Base-by-base conservation (phyloP, 2,888 invertebrate species). In the Eupeodes latifasciatus region DNA sequence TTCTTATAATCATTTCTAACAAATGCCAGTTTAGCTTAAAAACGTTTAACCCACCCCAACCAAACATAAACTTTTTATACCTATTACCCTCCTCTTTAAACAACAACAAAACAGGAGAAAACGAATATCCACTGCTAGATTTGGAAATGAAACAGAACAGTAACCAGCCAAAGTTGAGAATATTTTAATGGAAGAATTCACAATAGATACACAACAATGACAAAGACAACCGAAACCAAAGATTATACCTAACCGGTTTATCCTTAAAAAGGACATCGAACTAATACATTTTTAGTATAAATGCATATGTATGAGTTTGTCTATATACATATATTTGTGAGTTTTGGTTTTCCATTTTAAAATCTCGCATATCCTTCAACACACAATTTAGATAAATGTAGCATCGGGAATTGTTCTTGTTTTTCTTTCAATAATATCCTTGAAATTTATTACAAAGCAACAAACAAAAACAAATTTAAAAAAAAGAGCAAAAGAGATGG, bases 301-400 rank as follows among this genome's bases (percentile, higher is more conserved):
- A 44, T 27, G 27, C 27, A 53, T 62, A 53, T 12, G 67, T 47
- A 5, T 78, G 78, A 2, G 40, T 40, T 40, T 40, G 40, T 40
- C 1, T 40, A 40, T 1, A 27, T 27, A 53, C 57, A 53, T 12
- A 61, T 47, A 4, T 79, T 77, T 80, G 57, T 78, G 7, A 36
- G 40, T 9, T 9, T 40, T 5, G 40, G 40, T 75, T 71, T 78
- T 61, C 81, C 81, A 81, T 88, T 88, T 88, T 88, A 85, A 88
- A 88, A 81, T 81, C 84, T 75, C 47, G 27, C 78, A 81, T 40
- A 40, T 88, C 88, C 85, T 78, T 88, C 85, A 74, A 74, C 61
- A 81, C n/a, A 67, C 40, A 19, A 55, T 67, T 62, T 69, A 40
- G 40, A 40, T 69, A n/a, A 69, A 44, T 51, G 19, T 62, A 69